These are phyloP conservation scores for Cheilosia grossa DNA, from an alignment of 2,888 invertebrate species.

Conservation along the genomic window DNA sequence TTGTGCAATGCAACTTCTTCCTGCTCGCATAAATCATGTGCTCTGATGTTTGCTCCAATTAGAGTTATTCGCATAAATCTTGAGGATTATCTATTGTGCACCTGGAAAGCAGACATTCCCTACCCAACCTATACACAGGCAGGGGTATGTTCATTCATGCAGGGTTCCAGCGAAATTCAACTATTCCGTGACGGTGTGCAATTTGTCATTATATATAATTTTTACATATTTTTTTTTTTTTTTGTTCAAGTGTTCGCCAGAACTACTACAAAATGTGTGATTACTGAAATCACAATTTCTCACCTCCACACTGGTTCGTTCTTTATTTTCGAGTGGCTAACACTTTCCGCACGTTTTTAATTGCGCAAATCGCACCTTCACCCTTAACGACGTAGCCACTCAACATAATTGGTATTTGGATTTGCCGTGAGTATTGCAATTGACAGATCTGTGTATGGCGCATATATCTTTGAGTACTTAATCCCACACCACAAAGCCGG, in stretches of 20 bases:
- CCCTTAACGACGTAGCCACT: constrained; percentile 55
- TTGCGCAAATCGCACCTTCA: constrained; percentile 55
- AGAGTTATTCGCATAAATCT: constrained; percentile 43
- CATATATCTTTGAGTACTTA: constrained; percentile 26
- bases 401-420: constrained; percentile 64
- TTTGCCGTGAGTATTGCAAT: constrained; percentile 26
- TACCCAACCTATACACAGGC: background rate
- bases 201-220: constrained; percentile 53
- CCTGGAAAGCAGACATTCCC: constrained; percentile 14
- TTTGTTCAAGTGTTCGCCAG: constrained; percentile 54
- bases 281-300: constrained; percentile 63
- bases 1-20: background rate
- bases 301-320: constrained; percentile 36
- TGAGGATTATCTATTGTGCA: constrained; percentile 24
- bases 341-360: constrained; percentile 35
- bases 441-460: background rate
- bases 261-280: constrained; percentile 54
- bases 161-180: constrained; percentile 38
- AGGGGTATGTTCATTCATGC: constrained; percentile 24
- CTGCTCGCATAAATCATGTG: constrained; percentile 36
- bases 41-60: constrained; percentile 43
- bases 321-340: constrained; percentile 19
- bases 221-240: background rate
- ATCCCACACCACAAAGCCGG: constrained; percentile 12
- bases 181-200: constrained; percentile 60